These are phyloP conservation scores for Enteromius thamalakanensis DNA, from an alignment of 2,797 vertebrate genomes.

Conservation along the genomic window DNA sequence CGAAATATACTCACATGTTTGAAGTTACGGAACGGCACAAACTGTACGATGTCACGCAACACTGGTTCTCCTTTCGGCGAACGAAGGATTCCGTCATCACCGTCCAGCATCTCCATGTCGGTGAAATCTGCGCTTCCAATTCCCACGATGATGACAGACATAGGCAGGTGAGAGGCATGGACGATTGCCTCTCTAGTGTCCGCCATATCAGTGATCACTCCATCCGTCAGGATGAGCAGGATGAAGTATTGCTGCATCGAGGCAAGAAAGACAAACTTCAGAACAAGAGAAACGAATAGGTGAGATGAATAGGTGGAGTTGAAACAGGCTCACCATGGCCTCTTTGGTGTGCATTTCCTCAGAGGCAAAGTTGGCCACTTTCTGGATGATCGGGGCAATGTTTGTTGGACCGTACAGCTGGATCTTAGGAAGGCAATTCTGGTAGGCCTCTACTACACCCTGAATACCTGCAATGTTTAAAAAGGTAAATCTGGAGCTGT, in stretches of 20 bases:
- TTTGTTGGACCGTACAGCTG: slow-evolving; percentile 90
- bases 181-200: slow-evolving; percentile 78
- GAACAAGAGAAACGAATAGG: not conserved
- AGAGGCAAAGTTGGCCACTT: slow-evolving; percentile 86
- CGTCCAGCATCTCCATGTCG: slow-evolving; percentile 78
- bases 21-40: slow-evolving; percentile 81
- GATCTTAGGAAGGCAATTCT: slow-evolving; percentile 89
- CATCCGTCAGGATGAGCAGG: slow-evolving; percentile 79
- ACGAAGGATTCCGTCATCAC: slow-evolving; percentile 76
- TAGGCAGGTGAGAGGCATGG: slow-evolving; percentile 77
- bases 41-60: slow-evolving; percentile 79
- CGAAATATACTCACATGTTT: slow-evolving; percentile 74
- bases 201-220: slow-evolving; percentile 79
- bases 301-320: not conserved
- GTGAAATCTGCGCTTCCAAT: slow-evolving; percentile 80
- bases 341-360: slow-evolving; percentile 89
- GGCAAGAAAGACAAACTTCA: not conserved
- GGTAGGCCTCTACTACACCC: slow-evolving; percentile 89
- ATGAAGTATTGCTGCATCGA: slow-evolving; percentile 78
- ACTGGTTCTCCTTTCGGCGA: slow-evolving; percentile 72
- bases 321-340: slow-evolving; percentile 78
- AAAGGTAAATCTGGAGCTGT: not conserved
- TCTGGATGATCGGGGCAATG: slow-evolving; percentile 90
- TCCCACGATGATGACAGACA: slow-evolving; percentile 82
- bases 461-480: slow-evolving; percentile 79